Conservation (phyloP, 2,797 vertebrate genomes). For the Gobio occitaniae region DNA sequence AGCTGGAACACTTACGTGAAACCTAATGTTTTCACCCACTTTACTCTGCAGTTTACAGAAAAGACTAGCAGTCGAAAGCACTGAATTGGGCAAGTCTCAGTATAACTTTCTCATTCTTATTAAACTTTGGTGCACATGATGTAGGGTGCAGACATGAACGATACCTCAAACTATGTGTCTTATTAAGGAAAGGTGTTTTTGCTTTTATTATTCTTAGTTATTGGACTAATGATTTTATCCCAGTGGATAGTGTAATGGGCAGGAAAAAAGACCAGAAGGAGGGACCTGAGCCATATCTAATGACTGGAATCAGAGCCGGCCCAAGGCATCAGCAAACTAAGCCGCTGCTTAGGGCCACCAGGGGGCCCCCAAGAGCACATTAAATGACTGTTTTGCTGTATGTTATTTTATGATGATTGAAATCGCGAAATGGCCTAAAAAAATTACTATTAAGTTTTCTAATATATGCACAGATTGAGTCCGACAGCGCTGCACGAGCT, state of each 20-base stretch:
- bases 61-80: background rate
- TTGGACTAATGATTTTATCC: background rate
- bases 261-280: background rate
- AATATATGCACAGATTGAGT: no score
- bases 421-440: no score
- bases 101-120: background rate
- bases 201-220: background rate
- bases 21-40: constrained; percentile 26
- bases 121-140: background rate
- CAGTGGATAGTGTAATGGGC: background rate
- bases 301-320: no score
- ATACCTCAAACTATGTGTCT: background rate
- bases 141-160: background rate
- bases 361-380: no score
- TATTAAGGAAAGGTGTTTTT: background rate
- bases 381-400: no score
- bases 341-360: no score
- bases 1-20: constrained; percentile 32
- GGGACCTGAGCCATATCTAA: background rate
- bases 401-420: no score
- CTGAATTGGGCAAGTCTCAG: background rate
- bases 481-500: no score
- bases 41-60: constrained; percentile 6
- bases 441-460: no score
- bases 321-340: no score